A percentile compares a stretch with the other conserved stretches of the same genome.
Conservation (phyloP, 2,888 invertebrate species). For the Stictocephala bisonia region DNA sequence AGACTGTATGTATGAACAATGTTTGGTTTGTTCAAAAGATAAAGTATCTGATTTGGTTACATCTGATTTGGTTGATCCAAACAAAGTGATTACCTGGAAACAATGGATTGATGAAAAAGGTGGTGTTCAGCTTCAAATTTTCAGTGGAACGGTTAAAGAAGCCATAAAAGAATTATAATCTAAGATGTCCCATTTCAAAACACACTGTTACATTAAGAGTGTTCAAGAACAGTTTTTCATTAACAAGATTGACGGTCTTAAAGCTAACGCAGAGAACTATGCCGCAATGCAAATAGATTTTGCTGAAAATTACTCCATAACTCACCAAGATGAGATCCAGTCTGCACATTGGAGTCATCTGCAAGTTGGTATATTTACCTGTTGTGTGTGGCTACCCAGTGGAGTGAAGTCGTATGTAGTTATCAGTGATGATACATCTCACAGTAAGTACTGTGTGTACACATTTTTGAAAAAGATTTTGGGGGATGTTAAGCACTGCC, state of each 20-base stretch:
- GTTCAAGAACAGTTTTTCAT: conserved; percentile 33
- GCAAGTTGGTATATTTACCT: conserved; percentile 32
- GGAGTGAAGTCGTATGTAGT: conserved; percentile 22
- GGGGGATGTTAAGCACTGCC: conserved; percentile 4
- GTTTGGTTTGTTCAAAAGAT: no score
- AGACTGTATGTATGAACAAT: no score
- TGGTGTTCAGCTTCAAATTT: no score
- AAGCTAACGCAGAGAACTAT: conserved; percentile 18
- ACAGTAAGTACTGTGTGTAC: conserved; percentile 14
- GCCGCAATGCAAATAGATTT: conserved; percentile 18
- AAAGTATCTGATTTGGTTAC: no score
- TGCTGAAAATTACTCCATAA: conserved; percentile 29
- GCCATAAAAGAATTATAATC: conserved; percentile 16
- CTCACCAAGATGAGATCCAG: conserved; percentile 29
- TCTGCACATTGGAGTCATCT: conserved; percentile 25
- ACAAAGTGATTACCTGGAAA: no score
- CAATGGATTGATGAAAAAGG: no score
- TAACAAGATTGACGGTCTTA: conserved; percentile 1
- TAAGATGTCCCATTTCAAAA: conserved; percentile 26
- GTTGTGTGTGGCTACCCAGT: conserved; percentile 32
- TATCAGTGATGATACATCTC: conserved; percentile 19
- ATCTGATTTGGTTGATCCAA: no score
- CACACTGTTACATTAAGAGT: conserved; percentile 20
- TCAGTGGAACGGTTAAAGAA: conserved; percentile 22
- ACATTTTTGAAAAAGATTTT: conserved; percentile 17